Conservation (phyloP, 1,140 invertebrate genomes). For the Achatina immaculata region DNA sequence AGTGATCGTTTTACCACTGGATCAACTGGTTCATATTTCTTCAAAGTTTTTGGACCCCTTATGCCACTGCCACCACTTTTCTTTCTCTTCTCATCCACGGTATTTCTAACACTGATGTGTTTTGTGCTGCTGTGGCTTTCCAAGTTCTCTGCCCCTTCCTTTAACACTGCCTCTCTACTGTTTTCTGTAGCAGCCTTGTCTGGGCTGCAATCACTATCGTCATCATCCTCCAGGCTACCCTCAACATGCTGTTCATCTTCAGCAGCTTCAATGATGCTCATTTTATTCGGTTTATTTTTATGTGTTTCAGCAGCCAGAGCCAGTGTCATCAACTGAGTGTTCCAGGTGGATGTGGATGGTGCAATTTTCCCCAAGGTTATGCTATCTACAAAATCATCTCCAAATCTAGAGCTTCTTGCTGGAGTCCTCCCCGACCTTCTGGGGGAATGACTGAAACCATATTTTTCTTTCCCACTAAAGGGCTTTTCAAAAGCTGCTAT, state of each 20-base stretch:
- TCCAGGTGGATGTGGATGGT: constrained; percentile 23
- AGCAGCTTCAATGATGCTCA: neutral
- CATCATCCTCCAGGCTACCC: neutral
- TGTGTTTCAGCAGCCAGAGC: constrained; percentile 34
- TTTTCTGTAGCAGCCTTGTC: neutral
- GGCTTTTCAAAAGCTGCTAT: neutral
- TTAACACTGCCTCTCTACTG: neutral
- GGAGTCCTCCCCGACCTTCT: constrained; percentile 23
- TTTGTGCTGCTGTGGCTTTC: neutral
- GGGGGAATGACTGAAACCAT: neutral
- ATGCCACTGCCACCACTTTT: constrained; percentile 8
- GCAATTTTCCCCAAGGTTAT: constrained; percentile 21
- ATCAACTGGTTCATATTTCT: constrained; percentile 28
- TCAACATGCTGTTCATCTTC: neutral
- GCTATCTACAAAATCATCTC: constrained; percentile 24
- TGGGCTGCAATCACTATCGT: neutral
- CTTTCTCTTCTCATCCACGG: neutral
- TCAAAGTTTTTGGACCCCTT: constrained; percentile 34
- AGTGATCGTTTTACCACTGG: constrained; percentile 31
- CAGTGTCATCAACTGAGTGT: constrained; percentile 36
- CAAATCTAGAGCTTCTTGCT: constrained; percentile 29
- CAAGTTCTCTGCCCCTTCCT: neutral
- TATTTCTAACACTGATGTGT: neutral
- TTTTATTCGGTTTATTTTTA: constrained; percentile 26
- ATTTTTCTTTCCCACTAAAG: neutral